These are phyloP conservation scores for Vicugna pacos DNA, from an alignment of 2,113 vertebrate species.

Conservation along the genomic window DNA sequence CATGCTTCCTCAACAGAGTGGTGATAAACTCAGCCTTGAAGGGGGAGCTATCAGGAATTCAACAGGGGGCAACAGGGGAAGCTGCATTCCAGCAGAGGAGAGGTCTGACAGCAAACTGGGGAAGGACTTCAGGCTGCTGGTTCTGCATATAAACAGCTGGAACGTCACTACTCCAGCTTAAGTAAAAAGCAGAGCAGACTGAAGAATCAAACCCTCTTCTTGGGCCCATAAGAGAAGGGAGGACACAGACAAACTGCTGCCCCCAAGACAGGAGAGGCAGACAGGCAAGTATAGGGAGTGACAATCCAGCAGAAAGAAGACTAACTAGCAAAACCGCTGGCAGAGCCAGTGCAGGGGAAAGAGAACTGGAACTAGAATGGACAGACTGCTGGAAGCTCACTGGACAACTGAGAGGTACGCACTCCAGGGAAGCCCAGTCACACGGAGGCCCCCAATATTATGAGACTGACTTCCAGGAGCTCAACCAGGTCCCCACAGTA, in stretches of 20 bases:
- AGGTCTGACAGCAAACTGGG: background rate
- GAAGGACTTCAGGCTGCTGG: background rate
- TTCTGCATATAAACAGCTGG: background rate
- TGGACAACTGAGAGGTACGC: background rate
- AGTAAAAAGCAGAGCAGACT: background rate
- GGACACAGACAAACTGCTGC: background rate
- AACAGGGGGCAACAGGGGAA: background rate
- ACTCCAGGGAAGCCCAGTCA: background rate
- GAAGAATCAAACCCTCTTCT: background rate
- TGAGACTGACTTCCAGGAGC: background rate
- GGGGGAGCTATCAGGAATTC: background rate
- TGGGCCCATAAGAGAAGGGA: background rate
- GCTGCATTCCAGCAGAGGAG: background rate
- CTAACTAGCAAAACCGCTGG: background rate
- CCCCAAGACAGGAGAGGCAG: background rate
- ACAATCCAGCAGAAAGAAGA: background rate
- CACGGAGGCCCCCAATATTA: background rate
- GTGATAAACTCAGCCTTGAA: background rate
- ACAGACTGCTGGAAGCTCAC: background rate
- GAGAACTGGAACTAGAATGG: background rate
- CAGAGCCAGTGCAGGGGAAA: background rate
- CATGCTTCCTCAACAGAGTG: background rate
- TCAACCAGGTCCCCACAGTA: background rate
- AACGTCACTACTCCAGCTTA: background rate
- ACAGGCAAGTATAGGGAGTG: background rate